Evolutionary conservation across 2,113 vertebrate species (phyloP), one percentile per base, ranked within the genome.

Genomic region (Zosterops lateralis): DNA sequence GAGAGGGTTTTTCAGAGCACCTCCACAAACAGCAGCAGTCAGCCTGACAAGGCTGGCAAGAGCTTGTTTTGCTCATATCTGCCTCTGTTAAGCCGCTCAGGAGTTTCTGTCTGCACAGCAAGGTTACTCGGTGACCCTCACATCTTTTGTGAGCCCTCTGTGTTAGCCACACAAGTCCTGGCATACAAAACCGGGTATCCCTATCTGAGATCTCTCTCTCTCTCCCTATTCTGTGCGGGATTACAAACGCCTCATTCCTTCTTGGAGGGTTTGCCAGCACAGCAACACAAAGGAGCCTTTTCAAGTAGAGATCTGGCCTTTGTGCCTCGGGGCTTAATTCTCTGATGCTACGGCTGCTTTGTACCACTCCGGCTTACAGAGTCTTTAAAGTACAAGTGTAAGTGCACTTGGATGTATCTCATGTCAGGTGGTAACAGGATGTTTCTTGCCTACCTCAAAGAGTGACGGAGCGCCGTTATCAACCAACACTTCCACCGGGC

Each of bases 361-460:
- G 87, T 95, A 92, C 81, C 77, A 25, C 62, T 79, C 53, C 40
- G 74, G 75, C 54, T 96, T 47, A 36, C 36, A 9, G 58, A 95
- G 78, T 29, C 92, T 96, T 95, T 94, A 90, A 94, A 96, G 95
- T 74, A 93, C 79, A 88, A 90, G 92, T 83, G 90, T 85, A 70
- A 94, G 93, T 60, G 75, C 79, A 36, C 91, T 87, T 19, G 8
- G 21, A 58, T 47, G 58, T 89, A 7, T 75, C 89, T 65, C 14
- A 0, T 84, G 87, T 92, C 94, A 87, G 93, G 47, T 32, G 84
- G 71, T 91, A 89, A 93, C 91, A 93, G 89, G 78, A 84, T 91
- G 84, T 85, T 95, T 95, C 95, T 89, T 89, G 78, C 78, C 92
- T 87, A 22, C 91, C 96, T 96, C 84, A 95, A 94, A 95, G 91